phyloP scores from a whole-genome alignment of 2,797 vertebrate genomes.

The Pantherophis vulpinus region DNA sequence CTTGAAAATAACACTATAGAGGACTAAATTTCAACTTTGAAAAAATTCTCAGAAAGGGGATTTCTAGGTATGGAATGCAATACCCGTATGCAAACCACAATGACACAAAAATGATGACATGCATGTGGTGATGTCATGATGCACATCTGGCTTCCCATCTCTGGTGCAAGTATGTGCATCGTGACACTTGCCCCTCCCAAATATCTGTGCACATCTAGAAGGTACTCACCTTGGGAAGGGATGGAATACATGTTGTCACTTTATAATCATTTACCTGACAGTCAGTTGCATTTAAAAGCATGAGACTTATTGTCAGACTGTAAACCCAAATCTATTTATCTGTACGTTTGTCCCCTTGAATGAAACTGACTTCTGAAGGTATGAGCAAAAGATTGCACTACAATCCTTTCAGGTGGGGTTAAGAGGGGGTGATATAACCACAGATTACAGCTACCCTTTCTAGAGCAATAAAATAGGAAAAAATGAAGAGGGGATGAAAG shows the following conservation, averaged over 20 bases:
- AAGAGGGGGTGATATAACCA: neutral
- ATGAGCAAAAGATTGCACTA: neutral
- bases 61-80: neutral
- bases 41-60: neutral
- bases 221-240: neutral
- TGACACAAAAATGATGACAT: neutral
- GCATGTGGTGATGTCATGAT: neutral
- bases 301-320: neutral
- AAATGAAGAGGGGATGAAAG: neutral
- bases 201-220: neutral
- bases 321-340: neutral
- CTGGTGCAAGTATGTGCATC: neutral
- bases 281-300: neutral
- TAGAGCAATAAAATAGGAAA: neutral
- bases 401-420: no score
- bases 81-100: neutral
- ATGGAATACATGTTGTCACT: neutral
- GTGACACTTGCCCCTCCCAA: neutral
- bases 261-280: neutral
- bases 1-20: neutral
- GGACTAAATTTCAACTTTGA: neutral
- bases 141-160: neutral
- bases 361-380: neutral
- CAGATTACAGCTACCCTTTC: neutral
- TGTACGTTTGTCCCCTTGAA: neutral